Evolutionary conservation across 1,140 invertebrate species (phyloP), one percentile per base, ranked within the genome.

Genomic region (Halesus radiatus): DNA sequence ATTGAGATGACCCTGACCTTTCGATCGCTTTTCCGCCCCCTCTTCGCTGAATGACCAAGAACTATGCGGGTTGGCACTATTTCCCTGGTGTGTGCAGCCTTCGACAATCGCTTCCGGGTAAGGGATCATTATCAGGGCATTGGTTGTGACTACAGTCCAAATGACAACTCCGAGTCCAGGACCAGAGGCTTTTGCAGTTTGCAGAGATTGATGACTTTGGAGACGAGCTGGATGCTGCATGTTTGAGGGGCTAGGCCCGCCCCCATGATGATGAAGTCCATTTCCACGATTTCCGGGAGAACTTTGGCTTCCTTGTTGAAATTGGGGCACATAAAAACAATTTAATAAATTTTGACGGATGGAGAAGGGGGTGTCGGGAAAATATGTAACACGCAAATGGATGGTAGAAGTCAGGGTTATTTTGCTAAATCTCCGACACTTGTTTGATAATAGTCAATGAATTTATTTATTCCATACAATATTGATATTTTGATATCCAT

Each of bases 161-260:
- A 79, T 3, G 64, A 54, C 45, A 52, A 18, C 6, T 79, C 66
- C 6, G 80, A 23, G 32, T 79, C 78, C 3, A 82, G 18, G 15
- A 82, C 70, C 2, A 82, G 56, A 1, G 81, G 81, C 23, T 79
- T 82, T 3, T 70, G 45, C 6, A n/a, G 37, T 73, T 79, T 82
- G 66, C 81, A 82, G 16, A 72, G 29, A 8, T 76, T 26, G 16
- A 82, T 62, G 3, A 82, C 56, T 62, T 53, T 76, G 0, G 60
- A 53, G 5, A 82, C 23, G 3, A 37, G 15, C 23, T 70, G 60
- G 0, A 60, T 20, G n/a, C 15, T 53, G 54, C 80, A 70, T 0
- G 64, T 50, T 15, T 79, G 50, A 0, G 54, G 23, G 0, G 75
- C 73, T 10, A 80, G 15, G 23, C 81, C 81, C 0, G 81, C 64